phyloP scores from a whole-genome alignment of 92 coral and sea anemone species.

The Porites cylindrica region DNA sequence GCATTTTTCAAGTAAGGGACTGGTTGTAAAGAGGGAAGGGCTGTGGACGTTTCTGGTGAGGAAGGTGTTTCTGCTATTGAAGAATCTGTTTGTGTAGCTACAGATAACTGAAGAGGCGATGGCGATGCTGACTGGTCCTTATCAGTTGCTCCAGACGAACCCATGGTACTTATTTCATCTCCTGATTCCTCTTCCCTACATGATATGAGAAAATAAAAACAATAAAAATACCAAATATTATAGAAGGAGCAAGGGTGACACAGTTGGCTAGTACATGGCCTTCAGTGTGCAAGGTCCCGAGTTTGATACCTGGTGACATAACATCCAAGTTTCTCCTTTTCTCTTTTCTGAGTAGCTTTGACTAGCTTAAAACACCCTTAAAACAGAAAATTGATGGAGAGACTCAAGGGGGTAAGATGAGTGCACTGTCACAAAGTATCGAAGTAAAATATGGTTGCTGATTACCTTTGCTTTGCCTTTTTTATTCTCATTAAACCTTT shows the following conservation, averaged over 20 bases:
- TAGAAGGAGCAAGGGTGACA: not conserved
- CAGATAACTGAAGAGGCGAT: not conserved
- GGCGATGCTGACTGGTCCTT: conserved; percentile 8
- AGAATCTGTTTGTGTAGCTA: not conserved
- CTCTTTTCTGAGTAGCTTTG: conserved; percentile 3
- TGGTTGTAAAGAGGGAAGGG: conserved; percentile 4
- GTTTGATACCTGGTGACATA: conserved; percentile 3
- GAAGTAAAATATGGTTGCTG: not conserved
- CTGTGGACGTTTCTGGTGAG: not conserved
- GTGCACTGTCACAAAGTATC: conserved; percentile 9
- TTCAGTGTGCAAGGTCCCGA: conserved; percentile 1
- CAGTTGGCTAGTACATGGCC: not conserved
- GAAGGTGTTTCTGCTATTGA: conserved; percentile 1
- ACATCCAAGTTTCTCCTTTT: not conserved
- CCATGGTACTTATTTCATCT: conserved; percentile 2
- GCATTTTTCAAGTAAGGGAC: conserved; percentile 12
- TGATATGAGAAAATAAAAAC: conserved; percentile 2
- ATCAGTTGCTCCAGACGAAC: not conserved
- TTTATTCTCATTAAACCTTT: conserved; percentile 1
- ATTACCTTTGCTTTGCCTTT: not conserved
- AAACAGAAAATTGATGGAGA: not conserved
- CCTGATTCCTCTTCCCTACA: conserved; percentile 16
- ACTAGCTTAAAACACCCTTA: conserved; percentile 6
- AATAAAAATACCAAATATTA: not conserved
- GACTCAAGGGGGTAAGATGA: not conserved